Percentiles rank a stretch among this genome's conserved stretches.
Conservation (phyloP, 1,140 invertebrate genomes). For the Stegodyphus mimosarum region DNA sequence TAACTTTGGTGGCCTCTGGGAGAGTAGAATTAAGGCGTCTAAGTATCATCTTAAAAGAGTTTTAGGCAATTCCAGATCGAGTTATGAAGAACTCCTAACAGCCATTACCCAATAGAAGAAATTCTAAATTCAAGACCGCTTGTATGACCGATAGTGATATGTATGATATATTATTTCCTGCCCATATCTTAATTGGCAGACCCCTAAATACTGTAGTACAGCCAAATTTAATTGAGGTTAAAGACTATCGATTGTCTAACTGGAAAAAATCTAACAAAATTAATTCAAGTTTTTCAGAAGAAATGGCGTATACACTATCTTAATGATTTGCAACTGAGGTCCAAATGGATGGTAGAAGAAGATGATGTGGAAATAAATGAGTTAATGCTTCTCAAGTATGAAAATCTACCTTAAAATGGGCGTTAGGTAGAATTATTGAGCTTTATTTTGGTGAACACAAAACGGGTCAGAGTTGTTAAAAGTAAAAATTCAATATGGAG, state of each 20-base stretch:
- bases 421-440: conserved; percentile 59
- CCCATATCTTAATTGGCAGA: conserved; percentile 67
- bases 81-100: conserved; percentile 32
- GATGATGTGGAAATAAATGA: neutral
- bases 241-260: conserved; percentile 59
- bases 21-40: neutral
- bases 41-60: conserved; percentile 4
- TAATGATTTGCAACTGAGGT: neutral
- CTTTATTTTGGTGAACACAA: neutral
- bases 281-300: conserved; percentile 64
- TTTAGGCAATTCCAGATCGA: conserved; percentile 15
- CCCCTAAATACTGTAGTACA: conserved; percentile 63
- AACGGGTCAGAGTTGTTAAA: conserved; percentile 1
- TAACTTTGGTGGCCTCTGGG: conserved; percentile 1
- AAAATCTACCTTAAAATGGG: conserved; percentile 65
- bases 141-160: conserved; percentile 8
- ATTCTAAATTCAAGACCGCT: conserved; percentile 49
- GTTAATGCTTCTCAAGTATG: conserved; percentile 56
- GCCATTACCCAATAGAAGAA: conserved; percentile 39
- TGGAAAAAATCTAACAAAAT: conserved; percentile 61
- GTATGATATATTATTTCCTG: conserved; percentile 64
- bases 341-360: neutral
- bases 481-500: conserved; percentile 2
- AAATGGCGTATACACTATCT: conserved; percentile 67
- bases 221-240: conserved; percentile 39